These are phyloP conservation scores for Montipora capricornis DNA, from an alignment of 64 coral and sea anemone species.

Conservation along the genomic window DNA sequence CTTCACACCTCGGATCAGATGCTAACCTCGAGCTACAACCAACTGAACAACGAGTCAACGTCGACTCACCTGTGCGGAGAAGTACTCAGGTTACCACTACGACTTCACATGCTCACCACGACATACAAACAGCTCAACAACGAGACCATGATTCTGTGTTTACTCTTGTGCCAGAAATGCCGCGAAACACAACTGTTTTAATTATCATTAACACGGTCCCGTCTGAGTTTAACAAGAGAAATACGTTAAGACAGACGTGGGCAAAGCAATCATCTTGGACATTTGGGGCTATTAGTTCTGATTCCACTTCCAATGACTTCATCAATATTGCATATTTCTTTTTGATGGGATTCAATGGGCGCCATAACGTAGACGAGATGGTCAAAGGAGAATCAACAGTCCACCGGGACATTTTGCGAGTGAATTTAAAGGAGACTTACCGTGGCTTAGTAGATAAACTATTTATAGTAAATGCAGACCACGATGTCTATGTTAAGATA, in stretches of 20 bases:
- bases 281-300: neutral
- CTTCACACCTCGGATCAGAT: too few relatives aligned
- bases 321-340: neutral
- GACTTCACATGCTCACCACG: neutral
- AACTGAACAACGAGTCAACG: too few relatives aligned
- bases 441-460: constrained; percentile 21
- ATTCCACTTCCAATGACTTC: neutral
- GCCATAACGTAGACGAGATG: neutral
- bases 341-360: constrained; percentile 27
- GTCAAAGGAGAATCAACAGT: neutral
- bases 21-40: too few relatives aligned
- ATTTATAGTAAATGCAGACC: constrained; percentile 37
- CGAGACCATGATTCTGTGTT: neutral
- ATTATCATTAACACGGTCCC: neutral
- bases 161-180: neutral
- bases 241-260: neutral
- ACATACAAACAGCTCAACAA: neutral
- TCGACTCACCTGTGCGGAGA: too few relatives aligned
- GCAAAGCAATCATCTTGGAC: neutral
- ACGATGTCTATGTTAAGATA: constrained; percentile 52
- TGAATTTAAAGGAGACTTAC: constrained; percentile 37
- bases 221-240: neutral
- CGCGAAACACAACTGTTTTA: neutral
- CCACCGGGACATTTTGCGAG: constrained; percentile 25
- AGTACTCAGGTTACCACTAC: too few relatives aligned